Conservation (phyloP, 2,888 invertebrate genomes). For the Drosophila ustulata region DNA sequence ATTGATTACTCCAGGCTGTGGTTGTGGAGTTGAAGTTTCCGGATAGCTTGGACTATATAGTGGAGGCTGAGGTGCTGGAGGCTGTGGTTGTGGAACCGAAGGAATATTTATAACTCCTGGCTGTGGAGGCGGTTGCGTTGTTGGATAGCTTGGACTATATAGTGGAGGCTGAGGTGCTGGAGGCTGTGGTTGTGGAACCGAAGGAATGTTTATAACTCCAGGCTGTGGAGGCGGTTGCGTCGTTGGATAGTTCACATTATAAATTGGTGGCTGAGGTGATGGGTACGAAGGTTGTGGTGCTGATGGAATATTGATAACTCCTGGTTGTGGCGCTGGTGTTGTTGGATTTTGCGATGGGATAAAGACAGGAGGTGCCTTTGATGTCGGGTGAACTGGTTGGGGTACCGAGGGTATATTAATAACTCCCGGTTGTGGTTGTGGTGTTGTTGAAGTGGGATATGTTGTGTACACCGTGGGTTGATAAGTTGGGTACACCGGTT, state of each 20-base stretch:
- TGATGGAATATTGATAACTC: slow-evolving; percentile 31
- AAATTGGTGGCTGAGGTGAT: background rate
- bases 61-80: slow-evolving; percentile 28
- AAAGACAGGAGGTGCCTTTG: slow-evolving; percentile 22
- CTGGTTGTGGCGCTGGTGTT: slow-evolving; percentile 21
- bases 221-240: slow-evolving; percentile 9
- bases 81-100: slow-evolving; percentile 53
- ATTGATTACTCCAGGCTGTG: slow-evolving; percentile 36
- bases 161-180: slow-evolving; percentile 12
- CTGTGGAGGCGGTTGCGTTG: slow-evolving; percentile 19
- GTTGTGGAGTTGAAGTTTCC: background rate
- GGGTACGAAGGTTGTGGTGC: slow-evolving; percentile 25
- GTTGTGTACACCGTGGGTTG: slow-evolving; percentile 28
- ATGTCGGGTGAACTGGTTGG: slow-evolving; percentile 35
- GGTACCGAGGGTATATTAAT: slow-evolving; percentile 44
- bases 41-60: slow-evolving; percentile 25
- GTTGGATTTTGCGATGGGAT: slow-evolving; percentile 15
- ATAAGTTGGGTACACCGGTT: slow-evolving; percentile 19
- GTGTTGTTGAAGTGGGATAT: slow-evolving; percentile 1
- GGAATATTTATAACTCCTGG: slow-evolving; percentile 43
- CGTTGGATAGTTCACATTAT: background rate
- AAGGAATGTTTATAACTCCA: slow-evolving; percentile 57
- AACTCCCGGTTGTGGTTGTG: slow-evolving; percentile 20
- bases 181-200: slow-evolving; percentile 28
- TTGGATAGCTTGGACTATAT: slow-evolving; percentile 51